A percentile compares a stretch with the other conserved stretches of the same genome.
These are phyloP conservation scores for Beris morrisii DNA, from an alignment of 2,888 invertebrate species.

Conservation along the genomic window DNA sequence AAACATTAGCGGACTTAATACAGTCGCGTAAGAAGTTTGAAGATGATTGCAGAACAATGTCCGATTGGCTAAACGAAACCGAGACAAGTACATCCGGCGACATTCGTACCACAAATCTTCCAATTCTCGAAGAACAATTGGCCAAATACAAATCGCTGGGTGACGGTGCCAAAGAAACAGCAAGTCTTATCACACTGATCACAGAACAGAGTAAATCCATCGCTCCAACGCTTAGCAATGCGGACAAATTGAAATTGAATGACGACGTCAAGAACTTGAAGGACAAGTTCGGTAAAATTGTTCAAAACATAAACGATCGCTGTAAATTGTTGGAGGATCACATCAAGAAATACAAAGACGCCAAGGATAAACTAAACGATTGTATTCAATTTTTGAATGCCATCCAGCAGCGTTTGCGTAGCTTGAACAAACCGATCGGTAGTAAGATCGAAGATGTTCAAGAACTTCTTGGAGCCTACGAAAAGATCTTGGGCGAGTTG, in stretches of 20 bases:
- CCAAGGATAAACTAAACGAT: slow-evolving; percentile 77
- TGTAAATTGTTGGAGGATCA: slow-evolving; percentile 72
- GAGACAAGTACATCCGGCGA: slow-evolving; percentile 84
- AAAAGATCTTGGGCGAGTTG: slow-evolving; percentile 74
- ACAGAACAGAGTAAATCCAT: slow-evolving; percentile 79
- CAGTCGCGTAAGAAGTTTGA: slow-evolving; percentile 82
- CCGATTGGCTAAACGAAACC: slow-evolving; percentile 88
- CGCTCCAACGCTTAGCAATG: slow-evolving; percentile 77
- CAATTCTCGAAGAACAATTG: slow-evolving; percentile 83
- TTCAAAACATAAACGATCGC: slow-evolving; percentile 74
- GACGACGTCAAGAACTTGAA: slow-evolving; percentile 77
- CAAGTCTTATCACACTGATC: slow-evolving; percentile 72
- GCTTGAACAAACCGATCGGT: slow-evolving; percentile 83
- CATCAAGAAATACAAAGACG: slow-evolving; percentile 79
- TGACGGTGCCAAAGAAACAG: slow-evolving; percentile 72
- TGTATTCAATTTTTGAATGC: slow-evolving; percentile 77
- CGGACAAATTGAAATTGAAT: slow-evolving; percentile 80
- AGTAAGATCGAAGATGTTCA: slow-evolving; percentile 87
- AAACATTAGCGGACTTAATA: slow-evolving; percentile 70
- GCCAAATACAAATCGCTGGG: slow-evolving; percentile 81
- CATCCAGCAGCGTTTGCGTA: slow-evolving; percentile 81
- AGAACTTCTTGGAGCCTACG: slow-evolving; percentile 75
- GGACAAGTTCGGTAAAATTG: slow-evolving; percentile 76
- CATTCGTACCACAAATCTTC: slow-evolving; percentile 76
- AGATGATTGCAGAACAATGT: slow-evolving; percentile 75